A percentile compares a stretch with the other conserved stretches of the same genome.
phyloP scores from a whole-genome alignment of 1,140 invertebrate genomes.

The Heliothis subflexa region DNA sequence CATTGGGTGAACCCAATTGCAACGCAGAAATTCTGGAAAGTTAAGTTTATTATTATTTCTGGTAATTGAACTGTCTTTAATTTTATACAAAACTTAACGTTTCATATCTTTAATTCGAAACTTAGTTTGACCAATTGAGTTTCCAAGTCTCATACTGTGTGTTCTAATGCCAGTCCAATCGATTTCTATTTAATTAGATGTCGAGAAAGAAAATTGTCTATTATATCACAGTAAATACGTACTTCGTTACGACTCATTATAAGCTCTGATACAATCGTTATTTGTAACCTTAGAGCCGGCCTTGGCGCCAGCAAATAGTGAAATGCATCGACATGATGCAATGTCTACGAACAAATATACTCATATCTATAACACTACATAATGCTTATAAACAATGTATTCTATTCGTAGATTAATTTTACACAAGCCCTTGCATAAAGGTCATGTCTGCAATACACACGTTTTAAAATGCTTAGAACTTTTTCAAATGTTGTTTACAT shows the following conservation, averaged over 20 bases:
- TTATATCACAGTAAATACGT: slow-evolving; percentile 21
- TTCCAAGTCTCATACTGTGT: neutral
- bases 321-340: slow-evolving; percentile 45
- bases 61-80: too few species aligned
- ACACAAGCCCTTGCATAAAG: neutral
- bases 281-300: slow-evolving; percentile 45
- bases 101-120: too few species aligned
- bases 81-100: too few species aligned
- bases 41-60: too few species aligned
- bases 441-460: neutral
- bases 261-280: slow-evolving; percentile 37
- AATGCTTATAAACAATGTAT: slow-evolving; percentile 22
- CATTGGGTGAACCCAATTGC: neutral
- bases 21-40: too few species aligned
- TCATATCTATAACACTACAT: slow-evolving; percentile 26
- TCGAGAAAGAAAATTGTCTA: slow-evolving; percentile 11
- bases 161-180: neutral
- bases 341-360: slow-evolving; percentile 21
- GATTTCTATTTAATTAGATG: neutral
- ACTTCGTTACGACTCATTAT: slow-evolving; percentile 15
- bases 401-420: neutral
- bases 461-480: slow-evolving; percentile 12
- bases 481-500: slow-evolving; percentile 21
- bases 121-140: too few species aligned
- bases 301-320: slow-evolving; percentile 44